Base-by-base conservation (phyloP, 2,888 invertebrate genomes). In the Euplagia quadripunctaria region DNA sequence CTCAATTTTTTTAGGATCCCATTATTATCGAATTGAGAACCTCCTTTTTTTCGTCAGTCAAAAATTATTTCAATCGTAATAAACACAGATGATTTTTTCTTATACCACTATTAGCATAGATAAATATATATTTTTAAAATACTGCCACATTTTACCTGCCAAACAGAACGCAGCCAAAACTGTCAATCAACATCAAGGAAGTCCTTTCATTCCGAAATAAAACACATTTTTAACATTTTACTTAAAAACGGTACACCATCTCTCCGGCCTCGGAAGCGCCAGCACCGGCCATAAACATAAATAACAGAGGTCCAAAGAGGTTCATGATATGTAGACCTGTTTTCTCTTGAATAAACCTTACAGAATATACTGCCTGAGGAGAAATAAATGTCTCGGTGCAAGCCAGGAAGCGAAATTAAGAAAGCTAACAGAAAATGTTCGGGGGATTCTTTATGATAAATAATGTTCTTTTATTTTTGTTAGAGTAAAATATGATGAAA, bases 251-350 rank as follows among this genome's bases (percentile, higher is more conserved):
- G 16, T 17, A 41, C 43, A 17, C 20, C 63, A 31, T 58, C 68
- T 55, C 42, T 43, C n/a, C 1, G 12, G 70, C 8, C 64, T n/a
- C 43, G 46, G 20, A 41, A 46, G 69, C 51, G 20, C 42, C 42
- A 12, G 51, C 41, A 66, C 31, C 51, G n/a, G 74, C 67, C 67
- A 76, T 76, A 80, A 73, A 65, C 65, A 55, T 69, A 72, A 61
- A 73, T 74, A 78, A 80, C 73, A 51, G 42, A 52, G 63, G 68
- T 42, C 43, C 71, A 67, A 64, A 64, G 65, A 72, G 69, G 74
- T 70, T 41, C 61, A 67, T 70, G 68, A 79, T 78, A 76, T 81
- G 80, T 82, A 68, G 70, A 73, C 72, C 70, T 68, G 52, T 64
- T 70, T 67, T 68, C 55, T 58, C 64, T 46, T 2, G 41, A 61